phyloP scores from a whole-genome alignment of 1,140 invertebrate genomes.

The Coelopa frigida region DNA sequence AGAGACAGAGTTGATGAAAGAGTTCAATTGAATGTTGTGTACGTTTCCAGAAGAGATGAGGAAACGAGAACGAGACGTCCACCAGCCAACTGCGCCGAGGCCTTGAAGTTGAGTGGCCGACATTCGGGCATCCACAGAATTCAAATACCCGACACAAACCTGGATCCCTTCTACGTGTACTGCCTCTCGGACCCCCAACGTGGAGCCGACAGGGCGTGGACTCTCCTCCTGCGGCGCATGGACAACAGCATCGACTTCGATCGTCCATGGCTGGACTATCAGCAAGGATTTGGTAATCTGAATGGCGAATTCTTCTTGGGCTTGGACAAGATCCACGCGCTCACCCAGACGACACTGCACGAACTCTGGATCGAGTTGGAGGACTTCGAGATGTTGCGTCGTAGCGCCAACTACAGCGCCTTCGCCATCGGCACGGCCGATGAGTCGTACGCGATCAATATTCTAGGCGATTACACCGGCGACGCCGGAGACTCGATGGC shows the following conservation, averaged over 20 bases:
- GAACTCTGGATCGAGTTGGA: slow-evolving; percentile 26
- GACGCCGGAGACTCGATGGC: slow-evolving; percentile 26
- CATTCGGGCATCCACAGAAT: no score
- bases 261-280: slow-evolving; percentile 28
- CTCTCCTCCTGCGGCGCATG: slow-evolving; percentile 18
- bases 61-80: no score
- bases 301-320: slow-evolving; percentile 29
- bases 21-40: no score
- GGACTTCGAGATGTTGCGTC: slow-evolving; percentile 21
- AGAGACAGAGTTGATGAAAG: no score
- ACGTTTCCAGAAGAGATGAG: no score
- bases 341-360: slow-evolving; percentile 41
- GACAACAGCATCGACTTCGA: slow-evolving; percentile 28
- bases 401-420: slow-evolving; percentile 24
- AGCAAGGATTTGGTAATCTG: slow-evolving; percentile 23
- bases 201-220: no score
- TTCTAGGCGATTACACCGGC: slow-evolving; percentile 24
- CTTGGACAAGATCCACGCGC: slow-evolving; percentile 24
- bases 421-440: slow-evolving; percentile 27
- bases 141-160: no score
- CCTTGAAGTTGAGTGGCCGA: no score
- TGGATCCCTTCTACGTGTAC: no score
- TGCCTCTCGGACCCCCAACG: no score
- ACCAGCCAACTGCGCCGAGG: no score
- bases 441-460: slow-evolving; percentile 29